Evolutionary conservation across 2,888 invertebrate species (phyloP), one percentile per base, ranked within the genome.

Genomic region (Pandemis cinnamomeana): DNA sequence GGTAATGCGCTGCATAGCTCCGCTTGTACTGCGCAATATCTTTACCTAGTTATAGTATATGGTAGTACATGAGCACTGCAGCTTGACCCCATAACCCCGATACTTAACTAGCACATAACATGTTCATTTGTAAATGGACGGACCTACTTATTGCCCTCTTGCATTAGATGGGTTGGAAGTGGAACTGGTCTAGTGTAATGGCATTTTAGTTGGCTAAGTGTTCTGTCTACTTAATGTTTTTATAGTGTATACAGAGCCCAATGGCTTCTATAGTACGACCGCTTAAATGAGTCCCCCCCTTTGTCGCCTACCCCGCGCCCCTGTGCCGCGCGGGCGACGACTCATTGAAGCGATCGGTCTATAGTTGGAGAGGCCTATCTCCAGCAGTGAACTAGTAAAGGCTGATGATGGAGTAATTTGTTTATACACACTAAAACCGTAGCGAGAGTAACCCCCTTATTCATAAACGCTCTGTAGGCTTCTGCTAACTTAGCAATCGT

Each of bases 61-160:
- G 42, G 42, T 55, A 20, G 5, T n/a, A 48, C 63, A 36, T 46
- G 55, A 72, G 68, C 63, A 41, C 60, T 15, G 73, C 73, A 64
- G 63, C 64, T 46, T 66, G 73, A 66, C 73, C 73, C 60, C 70
- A 70, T 73, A 70, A 73, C 73, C 73, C 66, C 73, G 60, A 70
- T 73, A 64, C 58, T 73, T 60, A 70, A 70, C 72, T 72, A 51
- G 69, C 63, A 42, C 64, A 58, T 60, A 70, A 69, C 70, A 61
- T 70, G 73, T 70, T 70, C 73, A 73, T 73, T 73, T 64, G 66
- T 70, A 73, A 73, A 70, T 73, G 73, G 73, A 73, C 69, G 58
- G 68, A 72, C 68, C 48, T 72, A 63, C 55, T 72, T 72, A 72
- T 27, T 11, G 67, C 20, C 42, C 61, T 55, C 42, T 72, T 55